Conservation (phyloP, 1,140 invertebrate species). For the Hetaerina americana region DNA sequence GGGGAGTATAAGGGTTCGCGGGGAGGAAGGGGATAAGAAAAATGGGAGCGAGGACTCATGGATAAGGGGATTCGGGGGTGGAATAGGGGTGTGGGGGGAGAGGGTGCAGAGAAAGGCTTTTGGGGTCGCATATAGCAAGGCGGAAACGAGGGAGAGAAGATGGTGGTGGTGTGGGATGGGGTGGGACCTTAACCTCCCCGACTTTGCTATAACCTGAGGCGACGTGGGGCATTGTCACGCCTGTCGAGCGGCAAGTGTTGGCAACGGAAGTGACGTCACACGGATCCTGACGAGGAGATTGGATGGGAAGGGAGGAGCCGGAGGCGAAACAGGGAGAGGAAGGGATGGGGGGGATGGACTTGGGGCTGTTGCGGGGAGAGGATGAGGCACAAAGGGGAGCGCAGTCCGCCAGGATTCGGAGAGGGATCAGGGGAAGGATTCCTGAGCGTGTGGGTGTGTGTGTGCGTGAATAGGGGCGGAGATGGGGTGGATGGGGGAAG, state of each 20-base stretch:
- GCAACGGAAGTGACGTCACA: neutral
- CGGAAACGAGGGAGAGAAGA: constrained; percentile 21
- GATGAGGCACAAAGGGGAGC: no score
- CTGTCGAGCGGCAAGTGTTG: neutral
- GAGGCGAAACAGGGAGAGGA: constrained; percentile 8
- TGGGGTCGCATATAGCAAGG: no score
- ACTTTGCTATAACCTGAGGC: neutral
- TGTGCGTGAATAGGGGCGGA: no score
- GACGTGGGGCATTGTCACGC: neutral
- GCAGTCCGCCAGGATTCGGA: no score
- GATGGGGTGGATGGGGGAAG: no score
- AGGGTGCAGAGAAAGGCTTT: constrained; percentile 2
- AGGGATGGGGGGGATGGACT: constrained; percentile 11
- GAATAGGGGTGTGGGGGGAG: constrained; percentile 16
- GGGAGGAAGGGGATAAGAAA: no score
- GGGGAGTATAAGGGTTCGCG: no score
- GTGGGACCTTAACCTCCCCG: neutral
- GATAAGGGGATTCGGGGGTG: neutral
- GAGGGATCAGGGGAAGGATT: no score
- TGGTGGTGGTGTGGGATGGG: constrained; percentile 18
- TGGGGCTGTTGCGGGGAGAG: neutral
- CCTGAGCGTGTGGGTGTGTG: no score
- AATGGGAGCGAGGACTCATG: neutral
- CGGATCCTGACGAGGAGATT: constrained; percentile 8
- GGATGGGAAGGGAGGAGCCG: constrained; percentile 13